These are phyloP conservation scores for Sapajus apella DNA, from an alignment of 2,113 vertebrate species.

Conservation along the genomic window DNA sequence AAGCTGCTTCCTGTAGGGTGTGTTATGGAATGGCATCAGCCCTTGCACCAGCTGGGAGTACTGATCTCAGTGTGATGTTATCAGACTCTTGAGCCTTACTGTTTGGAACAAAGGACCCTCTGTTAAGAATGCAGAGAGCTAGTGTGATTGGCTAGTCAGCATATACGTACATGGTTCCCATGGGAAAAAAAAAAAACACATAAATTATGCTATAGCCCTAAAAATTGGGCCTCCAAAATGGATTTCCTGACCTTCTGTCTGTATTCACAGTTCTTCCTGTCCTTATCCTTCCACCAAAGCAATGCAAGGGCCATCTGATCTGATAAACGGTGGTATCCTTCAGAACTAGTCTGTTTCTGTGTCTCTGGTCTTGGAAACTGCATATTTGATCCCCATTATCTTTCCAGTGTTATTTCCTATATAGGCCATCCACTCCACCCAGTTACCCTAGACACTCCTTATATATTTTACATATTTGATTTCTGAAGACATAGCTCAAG, in stretches of 20 bases:
- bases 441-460: not conserved
- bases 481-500: constrained; percentile 28
- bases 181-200: not conserved
- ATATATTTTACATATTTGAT: constrained; percentile 10
- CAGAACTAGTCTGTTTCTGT: not conserved
- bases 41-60: constrained; percentile 61
- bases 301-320: not conserved
- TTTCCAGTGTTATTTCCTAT: constrained; percentile 43
- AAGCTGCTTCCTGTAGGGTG: constrained; percentile 57
- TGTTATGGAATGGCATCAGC: constrained; percentile 70
- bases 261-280: constrained; percentile 10
- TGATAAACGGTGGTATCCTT: not conserved
- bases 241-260: not conserved
- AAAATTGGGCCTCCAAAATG: not conserved
- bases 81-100: constrained; percentile 51
- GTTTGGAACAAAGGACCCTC: constrained; percentile 74
- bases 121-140: constrained; percentile 60
- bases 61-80: constrained; percentile 66
- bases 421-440: not conserved
- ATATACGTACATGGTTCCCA: constrained; percentile 48
- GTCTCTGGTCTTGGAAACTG: not conserved
- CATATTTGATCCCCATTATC: not conserved
- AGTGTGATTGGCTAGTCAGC: not conserved
- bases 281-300: not conserved
- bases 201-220: not conserved